Evolutionary conservation across 1,140 invertebrate species (phyloP).

Genomic region (Drosophila ercepeae): DNA sequence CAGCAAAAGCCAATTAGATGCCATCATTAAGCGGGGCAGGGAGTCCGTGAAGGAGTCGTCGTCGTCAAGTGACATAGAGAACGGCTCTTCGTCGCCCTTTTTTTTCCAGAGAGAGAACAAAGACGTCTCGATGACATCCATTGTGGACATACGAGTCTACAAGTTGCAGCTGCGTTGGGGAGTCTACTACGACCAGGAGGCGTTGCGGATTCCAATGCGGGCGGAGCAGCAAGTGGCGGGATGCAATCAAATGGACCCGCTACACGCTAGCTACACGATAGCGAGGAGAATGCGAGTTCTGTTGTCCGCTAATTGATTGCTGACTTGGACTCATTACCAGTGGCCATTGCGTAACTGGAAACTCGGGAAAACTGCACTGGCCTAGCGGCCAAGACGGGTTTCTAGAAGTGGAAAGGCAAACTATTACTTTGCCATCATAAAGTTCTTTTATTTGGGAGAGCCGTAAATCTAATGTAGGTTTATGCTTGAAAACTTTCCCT

Average conservation of each 20-base stretch:
- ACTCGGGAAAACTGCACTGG: too few species aligned
- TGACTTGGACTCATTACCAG: conserved; percentile 8
- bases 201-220: conserved; percentile 39
- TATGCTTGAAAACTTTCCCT: not conserved
- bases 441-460: not conserved
- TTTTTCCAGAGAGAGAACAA: conserved; percentile 53
- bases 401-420: conserved; percentile 6
- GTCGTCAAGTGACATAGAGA: conserved; percentile 50
- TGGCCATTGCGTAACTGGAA: conserved; percentile 34
- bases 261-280: conserved; percentile 16
- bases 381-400: conserved; percentile 17
- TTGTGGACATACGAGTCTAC: conserved; percentile 31
- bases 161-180: not conserved
- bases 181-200: conserved; percentile 1
- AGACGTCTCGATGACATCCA: conserved; percentile 57
- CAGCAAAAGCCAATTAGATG: conserved; percentile 80
- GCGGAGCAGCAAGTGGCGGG: conserved; percentile 27
- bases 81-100: conserved; percentile 5
- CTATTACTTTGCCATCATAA: not conserved
- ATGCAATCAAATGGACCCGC: conserved; percentile 24
- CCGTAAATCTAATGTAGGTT: not conserved
- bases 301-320: conserved; percentile 34
- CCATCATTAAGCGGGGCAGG: conserved; percentile 60
- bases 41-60: conserved; percentile 26
- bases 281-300: conserved; percentile 34